Base-by-base conservation (phyloP, 2,797 vertebrate genomes). In the Sebastes flavidus region DNA sequence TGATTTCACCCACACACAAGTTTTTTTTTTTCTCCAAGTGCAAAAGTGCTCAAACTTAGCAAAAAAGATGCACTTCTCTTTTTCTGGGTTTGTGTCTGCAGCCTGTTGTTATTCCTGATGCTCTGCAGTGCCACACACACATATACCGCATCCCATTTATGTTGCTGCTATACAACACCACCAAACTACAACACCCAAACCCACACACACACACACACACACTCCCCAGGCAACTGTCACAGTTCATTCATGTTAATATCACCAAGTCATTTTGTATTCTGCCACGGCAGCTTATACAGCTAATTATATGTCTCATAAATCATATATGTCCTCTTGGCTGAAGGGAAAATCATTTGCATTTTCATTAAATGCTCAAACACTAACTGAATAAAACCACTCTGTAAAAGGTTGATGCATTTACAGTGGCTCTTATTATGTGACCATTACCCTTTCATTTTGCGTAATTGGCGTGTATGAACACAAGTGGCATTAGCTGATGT, bases 231-330 rank as follows among this genome's bases (percentile, higher is more conserved):
- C 87, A 80, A 88, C 87, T 90, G 92, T 89, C 92, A 91, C 84
- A 84, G 65, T 81, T 88, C 90, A 91, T 90, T 90, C 88, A 81
- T 87, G 90, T 90, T 93, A 88, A 94, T 88, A 89, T 85, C 71
- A 90, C 87, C 38, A 86, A 86, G 88, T 91, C 85, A 91, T 89
- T 93, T 91, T 92, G 88, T 79, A 92, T 94, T 87, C 90, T 87
- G 89, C 84, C 91, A 89, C 82, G 90, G 89, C 87, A 91, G 88
- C 89, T 92, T 91, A 91, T 42, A 42, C 87, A 91, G 91, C 92
- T 91, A 91, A 93, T 92, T 92, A 91, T 88, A 76, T 84, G 81
- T 82, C 88, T 87, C 85, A 89, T 92, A 90, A 91, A 92, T 94
- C 85, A 92, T 88, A 90, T 87, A 89, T 87, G 73, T 87, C 81